Conservation (phyloP, 1,140 invertebrate species). For the Lasioglossum baleicum region DNA sequence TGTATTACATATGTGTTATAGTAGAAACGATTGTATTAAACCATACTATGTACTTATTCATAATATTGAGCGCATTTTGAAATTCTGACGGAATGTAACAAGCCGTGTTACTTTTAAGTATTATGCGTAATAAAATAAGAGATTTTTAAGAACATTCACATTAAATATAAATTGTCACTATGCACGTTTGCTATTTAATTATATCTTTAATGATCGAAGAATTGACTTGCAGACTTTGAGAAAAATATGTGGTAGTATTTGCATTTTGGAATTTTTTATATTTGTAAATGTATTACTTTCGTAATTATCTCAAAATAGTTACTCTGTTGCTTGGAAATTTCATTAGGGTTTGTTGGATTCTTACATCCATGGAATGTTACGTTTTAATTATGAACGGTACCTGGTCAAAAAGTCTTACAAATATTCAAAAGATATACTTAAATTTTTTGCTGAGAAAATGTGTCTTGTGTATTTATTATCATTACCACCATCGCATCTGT, state of each 20-base stretch:
- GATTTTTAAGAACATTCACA: constrained; percentile 18
- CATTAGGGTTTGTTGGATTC: constrained; percentile 14
- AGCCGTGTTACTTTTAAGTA: constrained; percentile 14
- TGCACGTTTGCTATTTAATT: neutral
- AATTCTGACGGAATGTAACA: constrained; percentile 40
- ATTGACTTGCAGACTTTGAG: constrained; percentile 21
- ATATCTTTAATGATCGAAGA: neutral
- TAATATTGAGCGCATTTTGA: constrained; percentile 40
- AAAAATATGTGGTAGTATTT: constrained; percentile 20
- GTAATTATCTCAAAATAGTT: constrained; percentile 38
- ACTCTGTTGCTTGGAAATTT: neutral
- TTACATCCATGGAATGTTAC: constrained; percentile 35
- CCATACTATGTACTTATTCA: constrained; percentile 10
- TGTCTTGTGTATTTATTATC: neutral
- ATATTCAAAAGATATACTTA: constrained; percentile 18
- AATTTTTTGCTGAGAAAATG: neutral
- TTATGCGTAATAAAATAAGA: constrained; percentile 34
- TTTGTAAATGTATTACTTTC: too few relatives aligned
- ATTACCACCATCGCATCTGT: too few relatives aligned
- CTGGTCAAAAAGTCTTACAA: constrained; percentile 5
- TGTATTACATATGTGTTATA: constrained; percentile 23
- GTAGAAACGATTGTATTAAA: constrained; percentile 14
- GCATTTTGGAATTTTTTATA: neutral
- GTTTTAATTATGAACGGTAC: constrained; percentile 17
- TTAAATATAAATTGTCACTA: constrained; percentile 5